Evolutionary conservation across 2,888 invertebrate species (phyloP), one percentile per base, ranked within the genome.

Genomic region (Agriopis aurantiaria): DNA sequence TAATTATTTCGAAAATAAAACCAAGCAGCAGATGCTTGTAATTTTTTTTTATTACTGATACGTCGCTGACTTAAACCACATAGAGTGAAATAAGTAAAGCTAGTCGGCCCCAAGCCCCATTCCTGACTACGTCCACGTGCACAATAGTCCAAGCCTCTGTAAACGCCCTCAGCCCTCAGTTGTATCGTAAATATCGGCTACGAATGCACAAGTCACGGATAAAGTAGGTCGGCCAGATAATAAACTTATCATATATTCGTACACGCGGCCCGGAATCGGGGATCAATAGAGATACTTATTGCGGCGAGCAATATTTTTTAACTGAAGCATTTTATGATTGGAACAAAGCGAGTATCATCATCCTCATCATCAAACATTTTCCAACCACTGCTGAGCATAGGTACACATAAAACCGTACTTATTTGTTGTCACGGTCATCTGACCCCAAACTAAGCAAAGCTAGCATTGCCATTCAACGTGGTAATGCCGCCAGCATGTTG

Each of bases 171-270:
- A 62, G 78, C 74, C 65, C 80, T 73, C 66, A 62, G 75, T 73
- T 81, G 81, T 83, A 81, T 81, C 75, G 80, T 76, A 77, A 79
- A 78, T 78, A 77, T 68, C 46, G 66, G 59, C 60, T 65, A 46
- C 41, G 57, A 69, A 72, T 68, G 63, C 63, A 68, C 55, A 71
- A 71, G 70, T 71, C 70, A 71, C 56, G 70, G 70, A n/a, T 33
- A 53, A 71, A 71, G 59, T 71, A 63, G 70, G 70, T 63, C 66
- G 63, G 61, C 63, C 23, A 11, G 53, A 66, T 71, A 71, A 71
- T 71, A 71, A 59, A 66, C 33, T 71, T 71, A 71, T 66, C 70
- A 64, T 67, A 67, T 43, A 59, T 71, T 63, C 61, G 12, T 59
- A 63, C 53, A 58, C 52, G 5, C 52, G 33, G 48, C 11, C 45